A percentile compares a stretch with the other conserved stretches of the same genome.
Conservation (phyloP, 2,797 vertebrate genomes). For the Helostoma temminkii region DNA sequence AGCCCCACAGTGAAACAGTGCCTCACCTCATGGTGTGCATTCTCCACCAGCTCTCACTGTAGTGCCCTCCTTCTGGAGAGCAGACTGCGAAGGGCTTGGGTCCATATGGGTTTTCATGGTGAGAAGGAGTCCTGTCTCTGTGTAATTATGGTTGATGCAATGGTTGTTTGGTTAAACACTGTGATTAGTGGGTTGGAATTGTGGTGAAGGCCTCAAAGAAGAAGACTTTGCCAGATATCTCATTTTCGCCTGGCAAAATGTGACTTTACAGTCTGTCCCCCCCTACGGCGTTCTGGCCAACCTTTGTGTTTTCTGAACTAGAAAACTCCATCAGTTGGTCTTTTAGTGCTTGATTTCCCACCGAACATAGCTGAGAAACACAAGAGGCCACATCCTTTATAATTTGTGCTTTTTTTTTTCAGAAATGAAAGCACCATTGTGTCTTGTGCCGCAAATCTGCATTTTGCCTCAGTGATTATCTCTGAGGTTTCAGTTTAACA, state of each 20-base stretch:
- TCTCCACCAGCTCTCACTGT: conserved; percentile 3
- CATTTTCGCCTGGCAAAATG: conserved; percentile 44
- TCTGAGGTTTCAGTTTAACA: conserved; percentile 49
- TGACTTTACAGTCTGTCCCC: conserved; percentile 39
- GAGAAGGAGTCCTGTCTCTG: conserved; percentile 50
- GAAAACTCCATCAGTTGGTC: conserved; percentile 32
- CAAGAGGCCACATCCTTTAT: conserved; percentile 11
- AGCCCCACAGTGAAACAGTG: neutral
- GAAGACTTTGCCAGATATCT: conserved; percentile 51
- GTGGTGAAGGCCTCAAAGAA: conserved; percentile 66
- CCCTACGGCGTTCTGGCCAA: neutral
- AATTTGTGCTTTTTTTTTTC: conserved; percentile 34
- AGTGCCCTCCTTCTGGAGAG: conserved; percentile 13
- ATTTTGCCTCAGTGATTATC: conserved; percentile 34
- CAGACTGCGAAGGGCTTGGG: conserved; percentile 38
- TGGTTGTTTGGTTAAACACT: conserved; percentile 84
- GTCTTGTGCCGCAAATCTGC: conserved; percentile 53
- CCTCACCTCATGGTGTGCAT: conserved; percentile 2
- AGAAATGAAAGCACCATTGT: conserved; percentile 28
- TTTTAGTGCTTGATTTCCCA: conserved; percentile 36
- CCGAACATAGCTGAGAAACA: conserved; percentile 30
- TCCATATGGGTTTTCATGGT: conserved; percentile 66
- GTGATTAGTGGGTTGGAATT: conserved; percentile 80
- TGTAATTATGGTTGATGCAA: conserved; percentile 85
- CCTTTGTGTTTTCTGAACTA: conserved; percentile 51